Percentiles rank a stretch among this genome's conserved stretches.
Evolutionary conservation across 2,888 invertebrate genomes (phyloP).

Genomic region (Patella ulyssiponensis): DNA sequence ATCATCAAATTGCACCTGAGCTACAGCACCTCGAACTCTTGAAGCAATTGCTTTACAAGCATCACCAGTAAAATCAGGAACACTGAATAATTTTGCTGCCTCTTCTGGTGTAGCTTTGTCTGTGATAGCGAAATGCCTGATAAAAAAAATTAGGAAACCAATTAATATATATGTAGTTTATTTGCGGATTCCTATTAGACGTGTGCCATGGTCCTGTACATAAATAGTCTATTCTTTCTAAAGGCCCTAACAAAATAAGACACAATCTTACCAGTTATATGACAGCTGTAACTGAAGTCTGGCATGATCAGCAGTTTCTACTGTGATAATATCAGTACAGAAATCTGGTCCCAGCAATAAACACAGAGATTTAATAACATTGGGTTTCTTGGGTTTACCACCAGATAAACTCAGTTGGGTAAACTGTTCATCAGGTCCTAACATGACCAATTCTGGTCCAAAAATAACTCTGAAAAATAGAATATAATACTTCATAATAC

Average conservation of each 20-base stretch:
- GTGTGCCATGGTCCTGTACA: no score
- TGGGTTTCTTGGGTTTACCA: slow-evolving; percentile 74
- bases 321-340: slow-evolving; percentile 74
- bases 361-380: slow-evolving; percentile 73
- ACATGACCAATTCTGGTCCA: slow-evolving; percentile 75
- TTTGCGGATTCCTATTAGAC: no score
- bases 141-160: slow-evolving; percentile 17
- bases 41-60: slow-evolving; percentile 75
- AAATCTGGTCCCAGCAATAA: slow-evolving; percentile 75
- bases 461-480: slow-evolving; percentile 72
- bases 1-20: slow-evolving; percentile 74
- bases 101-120: slow-evolving; percentile 63
- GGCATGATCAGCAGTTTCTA: slow-evolving; percentile 75
- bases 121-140: slow-evolving; percentile 72
- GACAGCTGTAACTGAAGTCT: slow-evolving; percentile 74
- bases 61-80: slow-evolving; percentile 75
- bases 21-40: slow-evolving; percentile 74
- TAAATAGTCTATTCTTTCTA: no score
- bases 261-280: slow-evolving; percentile 72
- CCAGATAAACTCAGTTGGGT: slow-evolving; percentile 74
- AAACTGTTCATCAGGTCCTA: slow-evolving; percentile 75
- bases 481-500: neutral
- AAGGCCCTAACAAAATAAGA: no score
- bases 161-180: neutral
- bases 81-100: slow-evolving; percentile 74